Evolutionary conservation across 30 jellyfish, hydroid and myxozoan species (phyloP), one percentile per base, ranked within the genome.

Genomic region (Calvadosia cruxmelitensis): DNA sequence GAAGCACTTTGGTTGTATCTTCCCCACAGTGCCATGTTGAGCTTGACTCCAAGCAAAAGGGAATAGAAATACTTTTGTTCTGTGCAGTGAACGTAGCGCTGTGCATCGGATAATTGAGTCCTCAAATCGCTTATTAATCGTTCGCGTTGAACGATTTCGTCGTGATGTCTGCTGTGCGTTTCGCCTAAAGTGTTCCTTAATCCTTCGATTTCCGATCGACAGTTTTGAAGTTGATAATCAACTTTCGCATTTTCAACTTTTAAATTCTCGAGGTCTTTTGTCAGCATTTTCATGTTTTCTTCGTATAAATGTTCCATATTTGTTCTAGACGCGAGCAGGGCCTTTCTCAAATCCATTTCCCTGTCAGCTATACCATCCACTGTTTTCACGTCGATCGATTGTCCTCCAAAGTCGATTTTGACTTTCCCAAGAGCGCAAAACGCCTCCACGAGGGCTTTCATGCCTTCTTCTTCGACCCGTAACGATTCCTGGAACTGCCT

Each of bases 21-120:
- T 10, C 93, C 95, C 88, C 88, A 78, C 34, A 85, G 81, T 2
- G 84, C 84, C 93, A 85, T 77, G 49, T 85, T 85, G 50, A 85
- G 57, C 63, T 85, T 85, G 0, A 78, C 95, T 29, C 95, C 95
- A 51, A 85, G 87, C 27, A 85, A 10, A 16, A 85, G 75, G 0
- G 95, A 78, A 52, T 85, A 78, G 50, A 85, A 85, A 63, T 85
- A 85, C 32, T 77, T 85, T 36, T 85, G 88, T 64, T 85, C 95
- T 3, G 81, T 49, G 53, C 64, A 29, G 28, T 69, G 77, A 30
- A 71, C 52, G 42, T 69, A 64, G 16, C 71, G 71, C 35, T 64
- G 53, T 24, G 76, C 24, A 0, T 34, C 87, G 28, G 72, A 73
- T 24, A 77, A 66, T 73, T 74, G 84, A 1, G 33, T 61, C 63